Percentiles rank a stretch among this genome's conserved stretches.
Evolutionary conservation across 2,888 invertebrate species (phyloP).

Genomic region (Volucella inflata): DNA sequence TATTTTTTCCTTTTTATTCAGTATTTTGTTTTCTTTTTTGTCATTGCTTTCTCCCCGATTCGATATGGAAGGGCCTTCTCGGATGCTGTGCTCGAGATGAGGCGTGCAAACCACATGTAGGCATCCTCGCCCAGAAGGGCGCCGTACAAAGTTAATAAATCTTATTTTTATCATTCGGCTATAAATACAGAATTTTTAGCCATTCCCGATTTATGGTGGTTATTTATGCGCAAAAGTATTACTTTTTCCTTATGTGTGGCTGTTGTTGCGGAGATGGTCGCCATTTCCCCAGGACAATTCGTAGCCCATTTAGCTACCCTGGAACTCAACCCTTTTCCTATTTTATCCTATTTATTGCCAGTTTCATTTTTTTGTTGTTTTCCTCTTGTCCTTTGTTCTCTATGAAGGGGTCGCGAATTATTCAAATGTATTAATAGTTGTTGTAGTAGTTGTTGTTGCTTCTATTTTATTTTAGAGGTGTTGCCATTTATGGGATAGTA

Average conservation of each 20-base stretch:
- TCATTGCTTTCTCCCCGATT: conserved; percentile 5
- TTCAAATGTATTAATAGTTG: conserved; percentile 68
- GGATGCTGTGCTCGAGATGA: conserved; percentile 16
- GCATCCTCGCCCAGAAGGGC: conserved; percentile 52
- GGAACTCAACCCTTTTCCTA: conserved; percentile 69
- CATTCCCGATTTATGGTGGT: conserved; percentile 84
- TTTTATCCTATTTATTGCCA: conserved; percentile 68
- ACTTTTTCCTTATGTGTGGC: conserved; percentile 75
- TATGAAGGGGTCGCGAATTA: conserved; percentile 67
- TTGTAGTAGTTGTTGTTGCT: conserved; percentile 59
- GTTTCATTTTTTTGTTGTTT: conserved; percentile 29
- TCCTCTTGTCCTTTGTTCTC: conserved; percentile 45
- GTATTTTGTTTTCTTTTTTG: neutral
- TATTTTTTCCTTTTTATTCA: conserved; percentile 8
- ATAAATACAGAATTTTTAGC: conserved; percentile 84
- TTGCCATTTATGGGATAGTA: conserved; percentile 42
- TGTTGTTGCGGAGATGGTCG: conserved; percentile 72
- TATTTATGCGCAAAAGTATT: conserved; percentile 83
- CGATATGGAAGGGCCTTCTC: conserved; percentile 37
- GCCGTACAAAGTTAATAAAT: conserved; percentile 83
- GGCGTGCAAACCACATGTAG: conserved; percentile 51
- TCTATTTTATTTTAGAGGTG: conserved; percentile 36
- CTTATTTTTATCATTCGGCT: conserved; percentile 84
- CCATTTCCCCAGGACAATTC: conserved; percentile 70
- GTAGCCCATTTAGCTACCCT: conserved; percentile 5